Evolutionary conservation across 1,140 invertebrate genomes (phyloP), one percentile per base, ranked within the genome.

Genomic region (Galendromus occidentalis): DNA sequence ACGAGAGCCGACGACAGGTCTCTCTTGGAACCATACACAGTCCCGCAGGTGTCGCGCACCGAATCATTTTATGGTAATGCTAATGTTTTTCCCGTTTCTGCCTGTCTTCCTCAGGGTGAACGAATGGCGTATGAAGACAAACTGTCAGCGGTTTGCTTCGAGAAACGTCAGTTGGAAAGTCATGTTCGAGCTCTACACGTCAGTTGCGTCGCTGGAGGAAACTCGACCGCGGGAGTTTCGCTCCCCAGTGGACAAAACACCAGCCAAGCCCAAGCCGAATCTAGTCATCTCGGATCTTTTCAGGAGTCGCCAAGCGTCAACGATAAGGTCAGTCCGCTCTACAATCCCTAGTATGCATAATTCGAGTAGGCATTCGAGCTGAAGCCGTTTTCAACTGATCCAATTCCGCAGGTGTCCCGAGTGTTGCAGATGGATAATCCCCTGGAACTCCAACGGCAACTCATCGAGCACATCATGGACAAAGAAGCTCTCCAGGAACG

Each of bases 281-380:
- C 51, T 59, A 59, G 51, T 59, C 51, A 59, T 59, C 51, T 59
- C 51, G 51, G 51, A 33, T 59, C 51, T 17, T 59, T 59, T 59
- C 51, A 59, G 17, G 51, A 59, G 25, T 59, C 51, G 25, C 51
- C 51, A 25, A 59, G 51, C 20, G 33, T 59, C 2, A 59, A 59
- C 20, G 51, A 59, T 59, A 59, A 59, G 51, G 51, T 59, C 14
- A 20, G 45, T 22, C 45, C 28, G 45, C 45, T 5, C 45, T 7
- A 22, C 5, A 47, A 22, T 44, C n/a, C 12, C n/a, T 44, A 12
- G 42, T 44, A 44, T 44, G 42, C 12, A 44, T 44, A 18, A 44
- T 44, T 44, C n/a, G 12, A 44, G 12, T 44, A 44, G 18, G 42
- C n/a, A 18, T 12, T 12, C n/a, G 42, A 18, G 12, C 42, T 44